Conservation (phyloP, 2,113 vertebrate genomes). For the Rhombomys opimus region DNA sequence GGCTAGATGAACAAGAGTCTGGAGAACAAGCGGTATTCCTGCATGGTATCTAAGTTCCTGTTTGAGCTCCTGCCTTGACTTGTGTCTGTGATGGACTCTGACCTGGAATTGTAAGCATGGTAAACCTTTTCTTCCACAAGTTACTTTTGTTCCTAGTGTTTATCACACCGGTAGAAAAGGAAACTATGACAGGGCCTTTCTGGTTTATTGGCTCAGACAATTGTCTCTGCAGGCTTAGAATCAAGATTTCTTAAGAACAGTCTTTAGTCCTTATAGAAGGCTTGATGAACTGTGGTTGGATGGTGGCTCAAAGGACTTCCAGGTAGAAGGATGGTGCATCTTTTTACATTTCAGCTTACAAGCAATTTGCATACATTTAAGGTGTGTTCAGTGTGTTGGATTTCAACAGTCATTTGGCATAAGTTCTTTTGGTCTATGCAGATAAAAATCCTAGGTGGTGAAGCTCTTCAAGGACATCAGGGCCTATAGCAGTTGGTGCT, state of each 20-base stretch:
- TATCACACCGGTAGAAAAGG: background rate
- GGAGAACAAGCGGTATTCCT: background rate
- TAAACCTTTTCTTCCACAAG: background rate
- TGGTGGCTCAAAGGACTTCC: background rate
- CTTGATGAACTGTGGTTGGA: background rate
- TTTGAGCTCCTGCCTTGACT: background rate
- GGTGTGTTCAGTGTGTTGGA: background rate
- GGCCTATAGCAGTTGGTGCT: background rate
- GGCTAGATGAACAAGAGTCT: background rate
- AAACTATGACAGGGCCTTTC: background rate
- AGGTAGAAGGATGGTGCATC: background rate
- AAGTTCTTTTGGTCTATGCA: background rate
- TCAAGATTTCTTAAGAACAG: background rate
- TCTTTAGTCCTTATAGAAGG: background rate
- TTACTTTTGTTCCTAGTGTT: background rate
- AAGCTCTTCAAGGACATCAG: background rate
- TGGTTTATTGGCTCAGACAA: background rate
- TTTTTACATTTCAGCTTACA: background rate
- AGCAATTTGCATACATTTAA: background rate
- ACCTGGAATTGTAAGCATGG: background rate
- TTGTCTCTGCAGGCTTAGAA: background rate
- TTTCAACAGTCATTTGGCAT: background rate
- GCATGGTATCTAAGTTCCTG: background rate
- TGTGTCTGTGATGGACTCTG: background rate
- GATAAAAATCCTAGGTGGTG: background rate